Percentiles rank a stretch among this genome's conserved stretches.
These are phyloP conservation scores for rabbit (Oryctolagus cuniculus) DNA, from an alignment of 2,113 vertebrate genomes.

Conservation along the genomic window mOryCun1.1 NC_091436.1:41208001-41208500, in stretches of 20 bases:
- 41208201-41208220: neutral
- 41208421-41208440: too few relatives aligned
- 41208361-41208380: too few relatives aligned
- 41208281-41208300: neutral
- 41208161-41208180: neutral
- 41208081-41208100: too few relatives aligned
- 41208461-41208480: too few relatives aligned
- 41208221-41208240: neutral
- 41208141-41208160: neutral
- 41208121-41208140: neutral
- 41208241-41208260: neutral
- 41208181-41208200: neutral
- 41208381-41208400: too few relatives aligned
- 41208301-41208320: neutral
- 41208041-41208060: neutral
- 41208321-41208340: neutral
- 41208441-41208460: too few relatives aligned
- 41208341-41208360: too few relatives aligned
- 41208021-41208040: neutral
- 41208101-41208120: neutral
- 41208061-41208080: neutral
- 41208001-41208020: neutral
- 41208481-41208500: too few relatives aligned
- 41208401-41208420: too few relatives aligned
- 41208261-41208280: neutral